Evolutionary conservation across 2,888 invertebrate species (phyloP), one percentile per base, ranked within the genome.

Genomic region (Brachynemurus nebulosus): DNA sequence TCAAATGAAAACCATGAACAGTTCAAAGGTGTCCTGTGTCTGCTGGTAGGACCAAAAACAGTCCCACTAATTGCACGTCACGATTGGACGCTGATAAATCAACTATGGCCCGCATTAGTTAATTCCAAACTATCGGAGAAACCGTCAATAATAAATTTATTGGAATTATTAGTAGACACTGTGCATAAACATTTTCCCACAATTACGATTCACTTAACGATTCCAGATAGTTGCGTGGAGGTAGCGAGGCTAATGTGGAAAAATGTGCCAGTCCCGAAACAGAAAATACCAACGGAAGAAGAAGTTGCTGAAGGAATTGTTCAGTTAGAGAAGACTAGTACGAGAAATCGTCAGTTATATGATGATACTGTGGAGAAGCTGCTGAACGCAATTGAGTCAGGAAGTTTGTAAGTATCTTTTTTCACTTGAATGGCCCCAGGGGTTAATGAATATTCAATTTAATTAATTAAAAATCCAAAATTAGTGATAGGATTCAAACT

Each of bases 91-190:
- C 71, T 78, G 3, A 67, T 84, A 14, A 63, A 69, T 30, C 65
- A 72, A 19, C 60, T 92, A 1, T 91, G 91, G 89, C 84, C 88
- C 0, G 76, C 82, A 2, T 58, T 93, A 16, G 68, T 90, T 1
- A 70, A 72, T 45, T 80, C 88, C 1, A 79, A 80, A 49, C 79
- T 86, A 39, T 88, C 88, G 2, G 92, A 93, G 58, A 91, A 92
- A 59, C 80, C 80, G 1, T 84, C 82, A 34, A 80, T 90, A 42
- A 76, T 85, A 55, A 74, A 72, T 54, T 54, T 78, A 47, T 74
- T 78, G 49, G 73, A 75, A 50, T 63, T 61, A 0, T 62, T 78
- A 42, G 61, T 67, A 34, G 74, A 75, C 2, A 57, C 65, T 0
- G 63, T 80, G 1, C 71, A 71, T 45, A 72, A 74, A 20, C 66